A percentile compares a stretch with the other conserved stretches of the same genome.
phyloP scores from a whole-genome alignment of 2,888 invertebrate genomes.

The Adineta ricciae region DNA sequence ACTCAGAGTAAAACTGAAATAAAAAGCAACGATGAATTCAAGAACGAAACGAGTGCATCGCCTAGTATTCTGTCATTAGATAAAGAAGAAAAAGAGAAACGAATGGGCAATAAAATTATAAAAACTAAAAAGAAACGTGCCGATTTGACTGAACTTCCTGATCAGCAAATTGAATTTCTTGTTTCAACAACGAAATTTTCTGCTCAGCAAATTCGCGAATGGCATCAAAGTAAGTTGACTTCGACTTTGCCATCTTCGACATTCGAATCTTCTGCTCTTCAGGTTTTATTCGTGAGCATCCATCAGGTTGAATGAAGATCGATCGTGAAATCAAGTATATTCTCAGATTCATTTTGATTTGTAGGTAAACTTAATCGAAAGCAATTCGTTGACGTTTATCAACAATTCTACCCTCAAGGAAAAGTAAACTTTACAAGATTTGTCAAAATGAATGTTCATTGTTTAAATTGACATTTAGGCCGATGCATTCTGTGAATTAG shows the following conservation, averaged over 20 bases:
- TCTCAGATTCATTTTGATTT: neutral
- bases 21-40: neutral
- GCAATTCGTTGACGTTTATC: neutral
- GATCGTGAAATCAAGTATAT: neutral
- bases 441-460: neutral
- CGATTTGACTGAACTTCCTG: neutral
- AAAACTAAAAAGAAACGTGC: neutral
- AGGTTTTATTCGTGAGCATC: neutral
- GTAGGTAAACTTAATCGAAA: constrained; percentile 10
- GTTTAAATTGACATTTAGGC: neutral
- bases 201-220: neutral
- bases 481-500: neutral
- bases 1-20: neutral
- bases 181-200: neutral
- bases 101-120: neutral
- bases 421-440: neutral
- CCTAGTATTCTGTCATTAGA: neutral
- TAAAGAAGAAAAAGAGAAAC: neutral
- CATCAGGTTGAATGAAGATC: neutral
- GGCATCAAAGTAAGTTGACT: neutral
- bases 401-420: constrained; percentile 10
- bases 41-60: neutral
- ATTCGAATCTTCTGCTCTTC: no score
- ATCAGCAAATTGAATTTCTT: neutral
- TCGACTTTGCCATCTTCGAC: no score